Conservation (phyloP, 2,797 vertebrate species). For the Cephalopachus bancanus region DNA sequence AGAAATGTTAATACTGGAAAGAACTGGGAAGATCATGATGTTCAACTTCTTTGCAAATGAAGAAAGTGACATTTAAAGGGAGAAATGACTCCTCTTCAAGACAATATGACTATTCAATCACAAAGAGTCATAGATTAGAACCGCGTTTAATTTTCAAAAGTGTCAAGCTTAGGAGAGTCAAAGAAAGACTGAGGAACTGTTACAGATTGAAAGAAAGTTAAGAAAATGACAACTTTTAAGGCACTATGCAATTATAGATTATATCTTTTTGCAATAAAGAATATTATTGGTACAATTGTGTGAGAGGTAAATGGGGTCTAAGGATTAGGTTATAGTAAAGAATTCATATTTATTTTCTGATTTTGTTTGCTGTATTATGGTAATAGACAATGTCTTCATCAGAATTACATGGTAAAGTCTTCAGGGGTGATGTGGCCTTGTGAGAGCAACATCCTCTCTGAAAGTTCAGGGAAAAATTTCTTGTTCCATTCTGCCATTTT, state of each 20-base stretch:
- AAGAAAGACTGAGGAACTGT: not conserved
- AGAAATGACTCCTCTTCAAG: not conserved
- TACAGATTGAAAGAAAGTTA: not conserved
- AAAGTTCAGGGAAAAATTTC: not conserved
- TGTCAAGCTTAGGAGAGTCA: not conserved
- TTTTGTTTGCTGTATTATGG: slow-evolving; percentile 1
- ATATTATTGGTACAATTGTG: not conserved
- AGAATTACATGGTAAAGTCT: not conserved
- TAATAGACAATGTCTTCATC: not conserved
- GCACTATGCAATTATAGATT: not conserved
- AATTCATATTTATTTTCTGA: not conserved
- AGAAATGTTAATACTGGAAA: slow-evolving; percentile 25
- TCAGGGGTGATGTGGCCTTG: not conserved
- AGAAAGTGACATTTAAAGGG: not conserved
- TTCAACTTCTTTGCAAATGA: not conserved
- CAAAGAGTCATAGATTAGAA: not conserved
- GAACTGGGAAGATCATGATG: not conserved
- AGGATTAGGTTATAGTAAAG: not conserved
- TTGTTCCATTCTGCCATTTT: not conserved
- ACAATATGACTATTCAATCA: not conserved
- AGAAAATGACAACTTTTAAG: not conserved
- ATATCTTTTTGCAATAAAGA: not conserved
- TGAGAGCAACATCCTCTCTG: not conserved
- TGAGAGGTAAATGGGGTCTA: not conserved
- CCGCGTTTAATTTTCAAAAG: not conserved